Evolutionary conservation across 2,113 vertebrate genomes (phyloP).

Genomic region (Theristicus caerulescens): DNA sequence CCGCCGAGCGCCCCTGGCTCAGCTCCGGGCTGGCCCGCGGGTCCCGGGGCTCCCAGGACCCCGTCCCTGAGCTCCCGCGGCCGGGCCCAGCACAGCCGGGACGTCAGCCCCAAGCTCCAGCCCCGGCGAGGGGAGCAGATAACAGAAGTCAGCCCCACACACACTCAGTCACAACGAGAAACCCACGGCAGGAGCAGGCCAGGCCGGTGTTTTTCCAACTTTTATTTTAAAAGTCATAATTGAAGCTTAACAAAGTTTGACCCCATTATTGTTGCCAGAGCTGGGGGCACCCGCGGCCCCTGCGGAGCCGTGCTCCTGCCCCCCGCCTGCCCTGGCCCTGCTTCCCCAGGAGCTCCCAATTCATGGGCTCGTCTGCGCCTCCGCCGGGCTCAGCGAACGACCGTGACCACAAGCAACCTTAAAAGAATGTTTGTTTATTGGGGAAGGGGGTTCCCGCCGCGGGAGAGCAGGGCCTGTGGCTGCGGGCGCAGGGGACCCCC

Average conservation of each 20-base stretch:
- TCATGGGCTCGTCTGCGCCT: neutral
- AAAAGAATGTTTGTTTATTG: neutral
- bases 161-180: neutral
- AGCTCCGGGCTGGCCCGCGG: neutral
- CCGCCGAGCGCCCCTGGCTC: rapidly evolving
- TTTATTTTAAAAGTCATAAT: constrained; percentile 81
- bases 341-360: neutral
- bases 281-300: neutral
- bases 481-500: neutral
- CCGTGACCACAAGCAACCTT: neutral
- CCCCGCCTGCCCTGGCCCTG: neutral
- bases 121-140: neutral
- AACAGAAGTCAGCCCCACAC: rapidly evolving
- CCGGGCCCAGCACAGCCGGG: rapidly evolving
- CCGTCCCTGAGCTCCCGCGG: rapidly evolving
- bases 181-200: neutral
- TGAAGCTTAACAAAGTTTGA: constrained; percentile 75
- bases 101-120: neutral
- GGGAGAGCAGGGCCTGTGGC: neutral
- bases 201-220: constrained; percentile 34
- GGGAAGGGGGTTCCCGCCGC: neutral
- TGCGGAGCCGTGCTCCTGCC: neutral
- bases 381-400: neutral
- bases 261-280: constrained; percentile 15
- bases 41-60: rapidly evolving